phyloP scores from a whole-genome alignment of 2,888 invertebrate genomes.

The Holacanthella duospinosa region DNA sequence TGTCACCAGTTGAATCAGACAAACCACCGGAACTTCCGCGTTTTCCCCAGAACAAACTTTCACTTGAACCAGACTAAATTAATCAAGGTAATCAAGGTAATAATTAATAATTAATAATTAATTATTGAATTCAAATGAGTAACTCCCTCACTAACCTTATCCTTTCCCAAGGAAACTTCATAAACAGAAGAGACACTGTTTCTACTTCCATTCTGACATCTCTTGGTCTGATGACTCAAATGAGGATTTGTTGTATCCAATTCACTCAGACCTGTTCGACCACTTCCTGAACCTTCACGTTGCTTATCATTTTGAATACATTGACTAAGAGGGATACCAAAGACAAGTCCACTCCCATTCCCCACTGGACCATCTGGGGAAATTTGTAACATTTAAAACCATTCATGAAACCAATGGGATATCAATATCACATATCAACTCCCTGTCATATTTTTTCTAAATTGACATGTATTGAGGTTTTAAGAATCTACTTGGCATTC shows the following conservation, averaged over 20 bases:
- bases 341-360: conserved; percentile 54
- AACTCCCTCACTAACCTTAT: conserved; percentile 5
- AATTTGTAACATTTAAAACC: too few species aligned
- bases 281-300: background rate
- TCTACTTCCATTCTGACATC: conserved; percentile 32
- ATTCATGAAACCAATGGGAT: too few species aligned
- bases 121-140: too few species aligned
- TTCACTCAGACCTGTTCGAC: background rate
- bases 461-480: too few species aligned
- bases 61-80: conserved; percentile 16
- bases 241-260: conserved; percentile 16
- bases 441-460: too few species aligned
- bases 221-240: background rate
- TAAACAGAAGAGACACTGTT: conserved; percentile 23
- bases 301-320: conserved; percentile 68
- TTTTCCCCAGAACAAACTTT: conserved; percentile 19
- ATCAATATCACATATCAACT: too few species aligned
- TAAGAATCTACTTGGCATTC: too few species aligned
- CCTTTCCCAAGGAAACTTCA: conserved; percentile 2
- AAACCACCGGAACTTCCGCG: conserved; percentile 11
- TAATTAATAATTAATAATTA: conserved; percentile 1
- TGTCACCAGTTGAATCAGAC: conserved; percentile 11
- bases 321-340: conserved; percentile 71
- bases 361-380: too few species aligned
- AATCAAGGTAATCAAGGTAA: background rate